These are phyloP conservation scores for Drosophila bocqueti DNA, from an alignment of 1,140 invertebrate species.

Conservation along the genomic window DNA sequence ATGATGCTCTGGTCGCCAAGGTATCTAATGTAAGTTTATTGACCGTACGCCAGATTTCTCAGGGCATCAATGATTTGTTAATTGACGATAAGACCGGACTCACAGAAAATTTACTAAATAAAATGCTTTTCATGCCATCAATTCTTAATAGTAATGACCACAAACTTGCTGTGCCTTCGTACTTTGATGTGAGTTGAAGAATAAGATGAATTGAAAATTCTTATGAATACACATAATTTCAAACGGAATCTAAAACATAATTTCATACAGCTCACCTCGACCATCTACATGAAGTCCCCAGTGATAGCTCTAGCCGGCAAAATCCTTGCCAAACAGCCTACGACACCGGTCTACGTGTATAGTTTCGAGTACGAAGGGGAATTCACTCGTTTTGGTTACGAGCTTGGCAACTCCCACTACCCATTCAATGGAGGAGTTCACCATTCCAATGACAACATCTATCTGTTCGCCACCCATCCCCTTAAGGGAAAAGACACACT, in stretches of 20 bases:
- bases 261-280: constrained; percentile 52
- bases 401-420: constrained; percentile 76
- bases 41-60: constrained; percentile 62
- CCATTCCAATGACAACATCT: constrained; percentile 85
- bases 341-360: constrained; percentile 68
- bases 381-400: constrained; percentile 84
- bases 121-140: constrained; percentile 54
- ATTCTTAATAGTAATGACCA: constrained; percentile 61
- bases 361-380: constrained; percentile 80
- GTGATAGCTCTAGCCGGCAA: constrained; percentile 63
- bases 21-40: constrained; percentile 52
- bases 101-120: constrained; percentile 58
- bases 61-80: constrained; percentile 42
- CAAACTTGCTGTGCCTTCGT: constrained; percentile 61
- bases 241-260: not conserved
- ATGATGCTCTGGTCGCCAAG: constrained; percentile 48
- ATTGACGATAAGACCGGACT: constrained; percentile 55
- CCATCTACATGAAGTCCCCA: constrained; percentile 73
- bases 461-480: constrained; percentile 77
- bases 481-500: constrained; percentile 68
- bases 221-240: not conserved
- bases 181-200: constrained; percentile 71
- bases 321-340: constrained; percentile 33
- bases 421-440: constrained; percentile 85
- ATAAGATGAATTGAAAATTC: no score